Evolutionary conservation across 2,113 vertebrate genomes (phyloP).

Genomic region (Octodon degus): DNA sequence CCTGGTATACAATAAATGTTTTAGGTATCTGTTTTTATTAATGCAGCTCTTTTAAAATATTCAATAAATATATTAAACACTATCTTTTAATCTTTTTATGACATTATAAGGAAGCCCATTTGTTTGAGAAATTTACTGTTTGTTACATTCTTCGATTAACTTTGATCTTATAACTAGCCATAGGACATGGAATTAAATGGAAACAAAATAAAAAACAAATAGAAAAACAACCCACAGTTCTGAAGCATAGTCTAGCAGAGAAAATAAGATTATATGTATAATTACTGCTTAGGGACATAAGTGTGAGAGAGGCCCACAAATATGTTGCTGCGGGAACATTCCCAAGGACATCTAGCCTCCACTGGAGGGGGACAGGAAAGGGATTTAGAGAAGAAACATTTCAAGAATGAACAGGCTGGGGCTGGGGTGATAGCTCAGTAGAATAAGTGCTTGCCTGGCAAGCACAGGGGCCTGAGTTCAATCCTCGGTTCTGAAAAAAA

Average conservation of each 20-base stretch:
- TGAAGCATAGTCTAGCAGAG: not conserved
- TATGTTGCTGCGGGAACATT: not conserved
- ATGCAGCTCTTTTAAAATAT: not conserved
- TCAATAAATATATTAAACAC: conserved; percentile 9
- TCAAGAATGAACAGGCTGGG: not conserved
- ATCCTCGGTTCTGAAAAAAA: no score
- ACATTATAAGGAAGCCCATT: conserved; percentile 10
- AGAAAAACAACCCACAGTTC: not conserved
- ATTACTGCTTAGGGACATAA: not conserved
- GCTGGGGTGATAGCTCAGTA: no score
- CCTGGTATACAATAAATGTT: not conserved
- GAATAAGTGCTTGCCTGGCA: no score
- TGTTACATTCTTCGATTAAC: not conserved
- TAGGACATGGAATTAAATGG: not conserved
- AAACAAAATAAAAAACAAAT: not conserved
- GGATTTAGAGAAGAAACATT: not conserved
- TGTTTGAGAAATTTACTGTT: conserved; percentile 2
- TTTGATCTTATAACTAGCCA: not conserved
- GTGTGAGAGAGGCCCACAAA: not conserved
- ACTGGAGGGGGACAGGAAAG: not conserved
- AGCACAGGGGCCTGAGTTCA: no score
- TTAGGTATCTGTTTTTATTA: conserved; percentile 37
- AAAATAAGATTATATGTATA: not conserved
- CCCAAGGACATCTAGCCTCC: not conserved
- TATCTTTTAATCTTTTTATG: conserved; percentile 44